phyloP scores from a whole-genome alignment of 2,888 invertebrate genomes.

The Archaeoteleia sp. region DNA sequence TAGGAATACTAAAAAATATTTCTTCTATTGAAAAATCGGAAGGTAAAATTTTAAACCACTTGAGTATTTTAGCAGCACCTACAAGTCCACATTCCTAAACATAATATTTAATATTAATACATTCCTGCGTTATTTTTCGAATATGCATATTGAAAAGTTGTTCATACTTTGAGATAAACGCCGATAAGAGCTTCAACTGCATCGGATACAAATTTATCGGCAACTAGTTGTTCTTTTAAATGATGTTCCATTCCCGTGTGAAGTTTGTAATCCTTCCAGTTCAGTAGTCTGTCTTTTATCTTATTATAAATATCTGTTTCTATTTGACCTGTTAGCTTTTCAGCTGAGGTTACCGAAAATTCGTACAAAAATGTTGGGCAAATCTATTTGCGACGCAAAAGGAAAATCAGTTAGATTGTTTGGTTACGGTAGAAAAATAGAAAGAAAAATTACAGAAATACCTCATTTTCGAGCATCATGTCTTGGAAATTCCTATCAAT shows the following conservation, averaged over 20 bases:
- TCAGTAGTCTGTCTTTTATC: slow-evolving; percentile 65
- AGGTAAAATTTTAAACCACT: slow-evolving; percentile 81
- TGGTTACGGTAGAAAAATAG: too few species aligned
- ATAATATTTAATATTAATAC: slow-evolving; percentile 1
- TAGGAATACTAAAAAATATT: slow-evolving; percentile 61
- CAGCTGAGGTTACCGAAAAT: slow-evolving; percentile 74
- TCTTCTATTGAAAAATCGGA: slow-evolving; percentile 69
- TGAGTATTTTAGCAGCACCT: slow-evolving; percentile 78
- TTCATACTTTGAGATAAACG: slow-evolving; percentile 78
- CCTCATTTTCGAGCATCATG: slow-evolving; percentile 70
- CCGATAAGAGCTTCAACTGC: slow-evolving; percentile 91
- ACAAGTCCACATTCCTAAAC: slow-evolving; percentile 76
- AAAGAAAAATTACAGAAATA: slow-evolving; percentile 58
- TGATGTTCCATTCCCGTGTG: slow-evolving; percentile 76
- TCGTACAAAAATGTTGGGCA: slow-evolving; percentile 76
- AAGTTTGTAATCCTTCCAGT: slow-evolving; percentile 67
- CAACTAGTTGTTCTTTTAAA: slow-evolving; percentile 75
- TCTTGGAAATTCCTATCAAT: slow-evolving; percentile 77
- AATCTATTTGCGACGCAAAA: too few species aligned
- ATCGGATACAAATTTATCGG: slow-evolving; percentile 86
- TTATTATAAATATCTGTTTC: slow-evolving; percentile 62
- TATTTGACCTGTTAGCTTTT: slow-evolving; percentile 74
- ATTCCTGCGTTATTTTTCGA: not conserved
- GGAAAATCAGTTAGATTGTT: too few species aligned
- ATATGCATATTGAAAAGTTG: not conserved